phyloP scores from a whole-genome alignment of 2,888 invertebrate species.

The Tiliacea aurago region DNA sequence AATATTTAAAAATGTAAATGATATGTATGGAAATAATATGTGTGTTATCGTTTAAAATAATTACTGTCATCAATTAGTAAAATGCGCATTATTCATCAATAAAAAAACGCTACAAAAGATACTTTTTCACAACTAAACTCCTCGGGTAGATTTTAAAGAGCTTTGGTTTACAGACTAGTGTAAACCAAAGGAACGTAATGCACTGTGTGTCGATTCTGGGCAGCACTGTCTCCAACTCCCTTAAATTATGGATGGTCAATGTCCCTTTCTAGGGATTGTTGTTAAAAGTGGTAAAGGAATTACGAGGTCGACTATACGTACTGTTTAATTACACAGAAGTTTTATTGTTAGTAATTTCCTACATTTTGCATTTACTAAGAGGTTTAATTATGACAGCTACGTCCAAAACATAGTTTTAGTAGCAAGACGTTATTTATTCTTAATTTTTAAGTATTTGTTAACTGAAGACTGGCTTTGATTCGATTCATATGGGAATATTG shows the following conservation, averaged over 20 bases:
- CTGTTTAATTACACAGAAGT: background rate
- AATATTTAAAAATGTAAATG: too few relatives aligned
- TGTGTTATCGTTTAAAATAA: background rate
- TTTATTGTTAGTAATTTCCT: conserved; percentile 26
- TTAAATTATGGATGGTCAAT: too few relatives aligned
- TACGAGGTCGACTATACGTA: background rate
- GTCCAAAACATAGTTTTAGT: conserved; percentile 78
- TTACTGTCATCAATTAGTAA: background rate
- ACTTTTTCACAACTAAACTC: too few relatives aligned
- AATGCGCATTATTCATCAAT: background rate
- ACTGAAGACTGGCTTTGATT: conserved; percentile 69
- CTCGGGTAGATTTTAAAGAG: too few relatives aligned
- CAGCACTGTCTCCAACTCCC: too few relatives aligned
- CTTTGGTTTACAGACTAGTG: too few relatives aligned
- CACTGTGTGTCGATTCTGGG: too few relatives aligned
- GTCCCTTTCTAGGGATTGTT: background rate
- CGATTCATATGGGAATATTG: conserved; percentile 57
- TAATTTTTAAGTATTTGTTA: conserved; percentile 41
- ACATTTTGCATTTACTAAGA: conserved; percentile 66
- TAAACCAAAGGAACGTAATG: too few relatives aligned
- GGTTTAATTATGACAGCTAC: conserved; percentile 72
- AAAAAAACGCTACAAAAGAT: background rate
- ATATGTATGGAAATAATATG: background rate
- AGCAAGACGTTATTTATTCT: conserved; percentile 64
- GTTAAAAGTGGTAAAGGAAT: background rate